These are phyloP conservation scores for Chesias legatella DNA, from an alignment of 2,888 invertebrate species.

Conservation along the genomic window DNA sequence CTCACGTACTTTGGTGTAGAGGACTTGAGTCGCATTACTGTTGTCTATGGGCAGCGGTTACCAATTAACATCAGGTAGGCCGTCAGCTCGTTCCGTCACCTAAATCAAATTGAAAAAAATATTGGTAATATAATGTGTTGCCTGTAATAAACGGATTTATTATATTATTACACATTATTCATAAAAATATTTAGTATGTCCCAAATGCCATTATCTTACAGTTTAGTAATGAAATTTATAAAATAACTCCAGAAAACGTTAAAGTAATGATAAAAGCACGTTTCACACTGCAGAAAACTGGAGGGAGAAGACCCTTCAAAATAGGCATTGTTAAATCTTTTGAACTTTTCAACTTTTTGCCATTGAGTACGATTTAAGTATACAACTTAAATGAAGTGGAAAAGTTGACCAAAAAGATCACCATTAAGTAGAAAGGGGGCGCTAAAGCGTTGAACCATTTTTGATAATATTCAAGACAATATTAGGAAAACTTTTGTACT, in stretches of 20 bases:
- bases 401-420: slow-evolving; percentile 71
- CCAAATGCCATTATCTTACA: slow-evolving; percentile 1
- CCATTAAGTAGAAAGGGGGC: slow-evolving; percentile 33
- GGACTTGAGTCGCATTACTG: no score
- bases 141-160: no score
- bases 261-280: slow-evolving; percentile 44
- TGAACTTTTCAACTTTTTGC: slow-evolving; percentile 69
- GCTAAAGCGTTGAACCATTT: slow-evolving; percentile 20
- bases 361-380: slow-evolving; percentile 75
- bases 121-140: no score
- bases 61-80: no score
- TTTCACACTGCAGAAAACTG: slow-evolving; percentile 54
- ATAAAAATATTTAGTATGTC: no score
- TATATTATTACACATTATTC: no score
- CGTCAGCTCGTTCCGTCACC: no score
- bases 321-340: slow-evolving; percentile 79
- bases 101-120: no score
- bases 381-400: slow-evolving; percentile 78
- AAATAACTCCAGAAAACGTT: slow-evolving; percentile 42
- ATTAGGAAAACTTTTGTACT: background rate
- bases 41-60: no score
- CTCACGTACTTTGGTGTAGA: no score
- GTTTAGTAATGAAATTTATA: slow-evolving; percentile 30
- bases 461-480: slow-evolving; percentile 5
- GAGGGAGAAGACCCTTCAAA: slow-evolving; percentile 61